Percentiles rank a stretch among this genome's conserved stretches.
These are phyloP conservation scores for Anabacerthia variegaticeps DNA, from an alignment of 2,797 vertebrate genomes.

Conservation along the genomic window DNA sequence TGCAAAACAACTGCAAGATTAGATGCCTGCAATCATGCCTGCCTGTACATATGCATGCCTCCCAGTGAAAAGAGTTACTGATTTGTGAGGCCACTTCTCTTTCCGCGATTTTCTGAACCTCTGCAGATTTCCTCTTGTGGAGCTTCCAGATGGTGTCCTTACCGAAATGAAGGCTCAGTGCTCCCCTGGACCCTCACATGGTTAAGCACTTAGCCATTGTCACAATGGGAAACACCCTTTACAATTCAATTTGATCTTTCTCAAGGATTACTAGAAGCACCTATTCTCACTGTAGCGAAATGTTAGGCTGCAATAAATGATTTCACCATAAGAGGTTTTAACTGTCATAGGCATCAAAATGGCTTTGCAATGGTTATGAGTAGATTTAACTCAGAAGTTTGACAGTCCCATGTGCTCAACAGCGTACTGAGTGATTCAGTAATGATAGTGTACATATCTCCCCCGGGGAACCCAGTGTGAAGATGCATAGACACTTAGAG, in stretches of 20 bases:
- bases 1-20: not conserved
- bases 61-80: not conserved
- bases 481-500: not conserved
- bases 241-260: conserved; percentile 60
- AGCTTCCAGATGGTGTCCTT: not conserved
- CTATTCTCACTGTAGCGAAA: conserved; percentile 16
- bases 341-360: conserved; percentile 68
- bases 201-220: not conserved
- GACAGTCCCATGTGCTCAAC: conserved; percentile 54
- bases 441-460: conserved; percentile 48
- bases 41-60: not conserved
- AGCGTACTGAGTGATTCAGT: conserved; percentile 47
- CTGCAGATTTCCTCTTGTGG: not conserved
- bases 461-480: not conserved
- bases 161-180: not conserved
- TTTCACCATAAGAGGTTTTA: conserved; percentile 64
- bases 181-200: not conserved
- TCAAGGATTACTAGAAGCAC: conserved; percentile 52
- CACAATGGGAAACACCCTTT: conserved; percentile 13
- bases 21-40: not conserved
- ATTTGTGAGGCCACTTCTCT: not conserved
- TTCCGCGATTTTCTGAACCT: not conserved
- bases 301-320: conserved; percentile 62
- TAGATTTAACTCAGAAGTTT: conserved; percentile 62
- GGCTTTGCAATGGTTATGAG: conserved; percentile 65